phyloP scores from a whole-genome alignment of 2,113 vertebrate genomes.

The Terrapene triunguis region DNA sequence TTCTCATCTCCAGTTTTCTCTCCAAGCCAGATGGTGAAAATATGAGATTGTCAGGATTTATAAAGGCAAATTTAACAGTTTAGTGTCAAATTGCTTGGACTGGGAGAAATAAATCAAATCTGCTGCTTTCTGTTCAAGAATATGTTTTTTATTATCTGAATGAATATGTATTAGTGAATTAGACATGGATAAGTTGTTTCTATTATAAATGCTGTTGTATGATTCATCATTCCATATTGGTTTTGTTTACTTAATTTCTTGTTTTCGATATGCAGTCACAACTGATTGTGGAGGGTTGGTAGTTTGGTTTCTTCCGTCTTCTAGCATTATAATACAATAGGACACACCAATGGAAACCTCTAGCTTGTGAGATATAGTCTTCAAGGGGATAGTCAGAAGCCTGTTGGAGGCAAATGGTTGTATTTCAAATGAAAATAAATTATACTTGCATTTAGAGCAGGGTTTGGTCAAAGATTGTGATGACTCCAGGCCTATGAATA shows the following conservation, averaged over 20 bases:
- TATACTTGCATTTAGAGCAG: not conserved
- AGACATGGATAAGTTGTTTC: not conserved
- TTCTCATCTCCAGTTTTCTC: not conserved
- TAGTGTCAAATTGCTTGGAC: not conserved
- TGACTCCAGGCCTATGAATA: not conserved
- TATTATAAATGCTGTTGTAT: not conserved
- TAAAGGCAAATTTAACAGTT: not conserved
- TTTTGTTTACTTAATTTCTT: not conserved
- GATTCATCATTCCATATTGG: not conserved
- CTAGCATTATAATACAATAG: not conserved
- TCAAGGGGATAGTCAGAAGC: not conserved
- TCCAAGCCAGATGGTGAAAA: not conserved
- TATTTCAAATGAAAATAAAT: not conserved
- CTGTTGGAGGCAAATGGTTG: not conserved
- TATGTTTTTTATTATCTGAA: slow-evolving; percentile 30
- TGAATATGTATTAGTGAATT: slow-evolving; percentile 44
- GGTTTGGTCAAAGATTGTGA: not conserved
- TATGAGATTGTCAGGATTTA: not conserved
- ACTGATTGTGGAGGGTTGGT: accelerated
- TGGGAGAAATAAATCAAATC: slow-evolving; percentile 16
- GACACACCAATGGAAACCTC: not conserved
- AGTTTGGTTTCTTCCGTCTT: not conserved
- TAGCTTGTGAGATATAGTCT: not conserved
- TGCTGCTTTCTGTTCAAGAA: not conserved
- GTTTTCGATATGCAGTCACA: not conserved